phyloP scores from a whole-genome alignment of 1,140 invertebrate genomes.

The Sarcophaga peregrina region DNA sequence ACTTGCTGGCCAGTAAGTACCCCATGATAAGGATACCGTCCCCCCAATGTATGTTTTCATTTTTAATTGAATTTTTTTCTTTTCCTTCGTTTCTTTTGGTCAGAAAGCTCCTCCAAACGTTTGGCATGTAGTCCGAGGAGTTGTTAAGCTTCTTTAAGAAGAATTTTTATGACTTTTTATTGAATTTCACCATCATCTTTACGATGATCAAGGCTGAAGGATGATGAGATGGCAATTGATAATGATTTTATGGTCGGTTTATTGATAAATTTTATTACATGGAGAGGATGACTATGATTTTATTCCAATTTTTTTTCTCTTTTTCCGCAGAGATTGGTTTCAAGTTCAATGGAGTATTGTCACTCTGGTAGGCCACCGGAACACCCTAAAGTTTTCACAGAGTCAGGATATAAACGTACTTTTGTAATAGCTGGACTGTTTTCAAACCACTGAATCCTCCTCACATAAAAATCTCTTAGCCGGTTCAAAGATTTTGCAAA shows the following conservation, averaged over 20 bases:
- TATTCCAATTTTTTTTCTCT: background rate
- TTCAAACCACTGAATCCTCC: no score
- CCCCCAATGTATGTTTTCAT: background rate
- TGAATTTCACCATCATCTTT: background rate
- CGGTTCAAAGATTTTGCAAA: no score
- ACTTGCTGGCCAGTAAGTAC: background rate
- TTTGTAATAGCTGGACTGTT: no score
- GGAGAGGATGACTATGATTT: background rate
- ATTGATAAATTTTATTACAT: conserved; percentile 39
- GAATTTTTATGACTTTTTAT: conserved; percentile 29
- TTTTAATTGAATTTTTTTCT: conserved; percentile 33
- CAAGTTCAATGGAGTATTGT: no score
- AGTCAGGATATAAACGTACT: no score
- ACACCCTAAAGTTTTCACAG: no score
- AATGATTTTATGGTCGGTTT: conserved; percentile 37
- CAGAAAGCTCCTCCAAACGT: background rate
- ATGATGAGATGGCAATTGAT: background rate
- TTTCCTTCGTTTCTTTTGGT: no score
- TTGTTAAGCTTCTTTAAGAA: background rate
- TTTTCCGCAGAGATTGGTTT: background rate
- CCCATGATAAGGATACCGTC: background rate
- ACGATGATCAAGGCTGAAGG: no score
- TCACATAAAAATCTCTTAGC: no score
- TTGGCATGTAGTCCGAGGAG: background rate
- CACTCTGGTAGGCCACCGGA: no score